These are phyloP conservation scores for Chelonus formosanus DNA, from an alignment of 2,888 invertebrate genomes.

Conservation along the genomic window DNA sequence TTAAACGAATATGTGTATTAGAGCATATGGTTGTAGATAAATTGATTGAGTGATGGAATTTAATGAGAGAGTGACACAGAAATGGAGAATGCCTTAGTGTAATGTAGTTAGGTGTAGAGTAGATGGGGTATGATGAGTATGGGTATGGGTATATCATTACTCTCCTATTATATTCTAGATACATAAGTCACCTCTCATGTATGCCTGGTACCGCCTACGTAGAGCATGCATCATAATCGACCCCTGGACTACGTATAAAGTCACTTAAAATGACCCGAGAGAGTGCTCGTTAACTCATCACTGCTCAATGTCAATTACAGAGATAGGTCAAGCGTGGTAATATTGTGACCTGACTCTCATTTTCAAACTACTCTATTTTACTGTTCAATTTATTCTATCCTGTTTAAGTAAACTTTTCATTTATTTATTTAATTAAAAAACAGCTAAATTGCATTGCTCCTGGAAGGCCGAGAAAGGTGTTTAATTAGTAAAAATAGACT, in stretches of 20 bases:
- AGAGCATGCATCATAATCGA: constrained; percentile 19
- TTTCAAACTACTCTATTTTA: constrained; percentile 2
- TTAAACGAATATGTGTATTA: not conserved
- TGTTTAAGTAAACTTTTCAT: too few species aligned
- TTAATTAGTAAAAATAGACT: too few species aligned
- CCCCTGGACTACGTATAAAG: constrained; percentile 20
- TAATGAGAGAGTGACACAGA: constrained; percentile 54
- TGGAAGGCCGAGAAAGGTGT: too few species aligned
- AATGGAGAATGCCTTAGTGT: constrained; percentile 15
- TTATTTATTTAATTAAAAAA: too few species aligned
- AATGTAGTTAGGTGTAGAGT: too few species aligned
- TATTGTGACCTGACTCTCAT: constrained; percentile 11
- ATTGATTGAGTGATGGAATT: constrained; percentile 58
- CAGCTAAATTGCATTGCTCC: too few species aligned
- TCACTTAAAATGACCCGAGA: constrained; percentile 34
- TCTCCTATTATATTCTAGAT: not conserved
- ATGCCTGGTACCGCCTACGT: constrained; percentile 3
- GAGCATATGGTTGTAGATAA: constrained; percentile 37
- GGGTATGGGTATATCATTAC: too few species aligned
- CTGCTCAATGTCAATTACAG: constrained; percentile 44
- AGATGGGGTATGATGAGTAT: too few species aligned
- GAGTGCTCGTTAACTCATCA: constrained; percentile 39
- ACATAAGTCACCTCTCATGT: not conserved
- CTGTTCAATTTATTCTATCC: not conserved
- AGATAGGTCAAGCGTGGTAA: constrained; percentile 33